Conservation (phyloP, 2,113 vertebrate species). For the Podocnemis expansa region DNA sequence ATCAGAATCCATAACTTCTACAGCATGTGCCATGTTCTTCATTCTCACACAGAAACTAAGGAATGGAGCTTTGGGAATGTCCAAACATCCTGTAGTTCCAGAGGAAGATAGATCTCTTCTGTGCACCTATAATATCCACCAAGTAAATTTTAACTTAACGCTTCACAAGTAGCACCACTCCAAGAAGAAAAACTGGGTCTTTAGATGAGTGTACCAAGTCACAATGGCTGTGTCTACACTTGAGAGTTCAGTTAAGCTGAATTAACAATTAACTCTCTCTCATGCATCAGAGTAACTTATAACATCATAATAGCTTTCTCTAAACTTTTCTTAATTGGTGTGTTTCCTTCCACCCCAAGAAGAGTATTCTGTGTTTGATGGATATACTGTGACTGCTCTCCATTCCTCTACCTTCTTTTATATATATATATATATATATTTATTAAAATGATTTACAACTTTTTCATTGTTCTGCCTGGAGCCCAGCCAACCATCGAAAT, state of each 20-base stretch:
- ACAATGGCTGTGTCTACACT: no score
- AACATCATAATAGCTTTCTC: background rate
- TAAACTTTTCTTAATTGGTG: background rate
- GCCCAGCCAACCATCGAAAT: conserved; percentile 64
- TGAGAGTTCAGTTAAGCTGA: no score
- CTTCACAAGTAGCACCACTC: background rate
- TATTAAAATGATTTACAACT: conserved; percentile 71
- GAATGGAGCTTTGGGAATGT: background rate
- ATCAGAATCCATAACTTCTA: background rate
- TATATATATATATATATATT: conserved; percentile 54
- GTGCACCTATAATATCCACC: background rate
- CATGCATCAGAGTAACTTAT: background rate
- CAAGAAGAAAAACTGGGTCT: background rate
- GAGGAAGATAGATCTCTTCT: background rate
- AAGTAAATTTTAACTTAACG: background rate
- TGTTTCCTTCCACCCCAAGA: background rate
- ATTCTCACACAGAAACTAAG: background rate
- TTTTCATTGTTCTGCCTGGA: conserved; percentile 79
- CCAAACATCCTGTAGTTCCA: background rate
- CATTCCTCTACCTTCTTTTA: conserved; percentile 47
- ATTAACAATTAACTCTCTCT: background rate
- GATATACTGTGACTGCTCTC: conserved; percentile 42
- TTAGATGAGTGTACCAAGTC: background rate
- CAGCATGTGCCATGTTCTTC: no score
- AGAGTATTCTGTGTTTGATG: conserved; percentile 26